Evolutionary conservation across 2,113 vertebrate genomes (phyloP).

Genomic region (Oncorhynchus tshawytscha): DNA sequence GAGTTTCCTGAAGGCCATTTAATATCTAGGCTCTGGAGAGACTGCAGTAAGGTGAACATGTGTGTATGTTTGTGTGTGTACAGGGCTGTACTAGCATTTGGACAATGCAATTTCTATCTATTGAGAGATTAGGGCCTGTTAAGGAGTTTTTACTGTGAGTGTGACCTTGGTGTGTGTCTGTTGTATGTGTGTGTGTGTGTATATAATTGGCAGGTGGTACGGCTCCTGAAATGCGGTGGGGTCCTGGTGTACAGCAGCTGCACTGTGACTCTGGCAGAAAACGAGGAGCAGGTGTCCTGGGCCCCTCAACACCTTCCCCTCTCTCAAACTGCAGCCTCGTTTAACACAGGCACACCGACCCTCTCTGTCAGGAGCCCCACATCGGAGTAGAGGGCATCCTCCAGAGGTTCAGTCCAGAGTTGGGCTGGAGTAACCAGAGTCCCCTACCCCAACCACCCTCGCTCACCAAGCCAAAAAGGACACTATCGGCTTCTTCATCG

Average conservation of each 20-base stretch:
- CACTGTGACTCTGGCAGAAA: conserved; percentile 85
- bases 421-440: conserved; percentile 57
- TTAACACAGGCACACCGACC: conserved; percentile 52
- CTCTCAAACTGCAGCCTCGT: conserved; percentile 77
- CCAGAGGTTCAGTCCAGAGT: conserved; percentile 91
- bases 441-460: conserved; percentile 42
- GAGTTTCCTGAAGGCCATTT: conserved; percentile 22
- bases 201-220: conserved; percentile 73
- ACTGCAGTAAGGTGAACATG: neutral
- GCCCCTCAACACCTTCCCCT: conserved; percentile 79
- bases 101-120: neutral
- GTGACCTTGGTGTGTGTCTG: neutral
- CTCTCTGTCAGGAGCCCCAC: conserved; percentile 79
- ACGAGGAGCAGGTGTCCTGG: conserved; percentile 90
- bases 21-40: neutral
- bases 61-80: neutral
- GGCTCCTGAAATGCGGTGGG: conserved; percentile 81
- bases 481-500: conserved; percentile 96
- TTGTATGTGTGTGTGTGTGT: neutral
- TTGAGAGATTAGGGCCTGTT: neutral
- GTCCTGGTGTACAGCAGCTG: conserved; percentile 86
- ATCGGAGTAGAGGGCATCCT: conserved; percentile 87
- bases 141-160: neutral
- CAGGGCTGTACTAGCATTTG: neutral
- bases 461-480: conserved; percentile 80